Conservation (phyloP, 2,797 vertebrate species). For the Chrysocyon brachyurus region DNA sequence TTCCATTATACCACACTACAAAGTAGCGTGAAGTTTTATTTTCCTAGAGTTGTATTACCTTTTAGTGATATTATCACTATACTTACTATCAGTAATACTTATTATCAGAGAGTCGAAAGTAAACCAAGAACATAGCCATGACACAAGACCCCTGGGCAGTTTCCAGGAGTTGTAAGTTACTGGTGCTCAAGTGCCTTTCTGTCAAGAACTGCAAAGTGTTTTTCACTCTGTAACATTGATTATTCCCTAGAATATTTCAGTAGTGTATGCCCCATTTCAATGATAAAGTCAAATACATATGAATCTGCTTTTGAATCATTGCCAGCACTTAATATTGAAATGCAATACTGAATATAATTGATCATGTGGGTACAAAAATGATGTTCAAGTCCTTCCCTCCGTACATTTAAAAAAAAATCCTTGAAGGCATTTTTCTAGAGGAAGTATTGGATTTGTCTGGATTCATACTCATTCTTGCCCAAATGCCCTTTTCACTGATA, state of each 20-base stretch:
- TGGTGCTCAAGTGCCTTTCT: background rate
- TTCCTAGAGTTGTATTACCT: slow-evolving; percentile 24
- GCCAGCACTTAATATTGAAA: background rate
- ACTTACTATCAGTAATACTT: background rate
- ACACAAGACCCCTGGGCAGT: background rate
- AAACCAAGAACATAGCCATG: background rate
- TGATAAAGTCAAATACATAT: background rate
- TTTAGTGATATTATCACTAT: background rate
- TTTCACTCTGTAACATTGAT: background rate
- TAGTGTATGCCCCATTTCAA: background rate
- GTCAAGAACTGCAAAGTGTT: background rate
- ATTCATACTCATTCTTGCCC: background rate
- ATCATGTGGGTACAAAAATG: background rate
- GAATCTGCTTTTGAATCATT: background rate
- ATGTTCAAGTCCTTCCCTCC: background rate
- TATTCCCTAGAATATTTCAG: background rate
- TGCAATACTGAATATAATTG: background rate
- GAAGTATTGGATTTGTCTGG: background rate
- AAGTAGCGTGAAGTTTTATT: background rate
- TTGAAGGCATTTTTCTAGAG: slow-evolving; percentile 26
- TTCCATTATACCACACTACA: background rate
- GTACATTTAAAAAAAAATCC: background rate
- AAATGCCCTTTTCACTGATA: background rate
- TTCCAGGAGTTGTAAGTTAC: background rate
- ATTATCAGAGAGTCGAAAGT: background rate